Base-by-base conservation (phyloP, 2,113 vertebrate genomes). In the Prolemur simus region DNA sequence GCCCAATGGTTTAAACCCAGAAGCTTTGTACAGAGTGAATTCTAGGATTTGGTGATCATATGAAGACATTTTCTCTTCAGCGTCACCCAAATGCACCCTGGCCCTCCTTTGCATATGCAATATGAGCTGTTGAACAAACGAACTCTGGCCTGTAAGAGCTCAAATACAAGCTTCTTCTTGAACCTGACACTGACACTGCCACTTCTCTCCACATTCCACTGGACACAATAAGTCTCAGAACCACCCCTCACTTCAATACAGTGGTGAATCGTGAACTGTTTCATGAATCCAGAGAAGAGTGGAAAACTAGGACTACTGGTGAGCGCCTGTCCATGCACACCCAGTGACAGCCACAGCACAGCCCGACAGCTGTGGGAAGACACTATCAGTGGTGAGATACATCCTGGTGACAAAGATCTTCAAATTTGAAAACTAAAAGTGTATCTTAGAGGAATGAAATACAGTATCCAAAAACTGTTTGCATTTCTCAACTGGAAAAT, bases 131-230 rank as follows among this genome's bases (percentile, higher is more conserved):
- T 2, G 32, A 23, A 4, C 52, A 20, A 5, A 69, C 25, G 39
- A 1, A 34, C 11, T 20, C 21, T 25, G 64, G 29, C 11, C 39
- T 5, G 3, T 3, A 4, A 47, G 15, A 9, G 10, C 1, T 0
- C 10, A 49, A 34, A 10, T 14, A 39, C 2, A 2, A 1, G 9
- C 25, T 56, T 45, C 74, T 34, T 2, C 10, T 15, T 54, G 68
- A 77, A 63, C 8, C 7, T 4, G 42, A 1, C 8, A 10, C 9
- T 7, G 42, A 1, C 8, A 14, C 27, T 3, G 10, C 0, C 0
- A 2, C 17, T 12, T 27, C 23, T 39, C 12, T 5, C 29, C 49
- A 60, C 5, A 18, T 32, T 20, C 23, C 8, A 0, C 2, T 34
- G 20, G 13, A 21, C 45, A 2, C 5, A 29, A 14, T 5, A 12